Base-by-base conservation (phyloP, 2,888 invertebrate genomes). In the Cheilosia impressa region DNA sequence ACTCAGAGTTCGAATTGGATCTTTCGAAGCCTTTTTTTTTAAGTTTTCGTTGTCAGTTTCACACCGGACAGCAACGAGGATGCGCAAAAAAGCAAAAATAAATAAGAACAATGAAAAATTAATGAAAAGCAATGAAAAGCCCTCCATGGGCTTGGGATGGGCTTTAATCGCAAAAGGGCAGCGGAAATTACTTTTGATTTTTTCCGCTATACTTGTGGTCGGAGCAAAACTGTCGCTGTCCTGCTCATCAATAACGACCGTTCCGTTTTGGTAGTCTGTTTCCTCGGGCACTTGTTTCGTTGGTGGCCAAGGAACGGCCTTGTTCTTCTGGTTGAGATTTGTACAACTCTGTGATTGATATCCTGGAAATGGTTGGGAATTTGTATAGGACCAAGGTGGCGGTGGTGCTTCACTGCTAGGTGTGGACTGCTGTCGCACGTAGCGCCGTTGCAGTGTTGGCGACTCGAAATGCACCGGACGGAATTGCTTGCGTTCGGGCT, bases 401-500 rank as follows among this genome's bases (percentile, higher is more conserved):
- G 87, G 87, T 34, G 88, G 71, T 19, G 78, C 77, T 45, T 53
- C 63, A 1, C 62, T 78, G 15, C 63, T 69, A 1, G 85, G 72
- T 19, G 77, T 66, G 13, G 88, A 87, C 69, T 88, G 81, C 52
- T 88, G 88, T 55, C 87, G 89, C 52, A 90, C 89, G 88, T 91
- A 91, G 87, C 90, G 90, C 60, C 95, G 93, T 71, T 93, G 92
- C 88, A 95, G 91, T 69, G 94, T 93, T 60, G 96, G 95, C 69
- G 96, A 95, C 89, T 95, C 95, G 89, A 96, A 96, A 89, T 93
- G 95, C 60, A 97, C 96, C 5, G 97, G 96, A 85, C 96, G 94
- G 93, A 97, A 97, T 91, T 95, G 94, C 92, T 96, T 97, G 88
- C 96, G 94, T 88, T 95, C 95, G 43, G 96, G 94, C 88, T 94